phyloP scores from a whole-genome alignment of 2,888 invertebrate species.

The Ochlodes sylvanus region DNA sequence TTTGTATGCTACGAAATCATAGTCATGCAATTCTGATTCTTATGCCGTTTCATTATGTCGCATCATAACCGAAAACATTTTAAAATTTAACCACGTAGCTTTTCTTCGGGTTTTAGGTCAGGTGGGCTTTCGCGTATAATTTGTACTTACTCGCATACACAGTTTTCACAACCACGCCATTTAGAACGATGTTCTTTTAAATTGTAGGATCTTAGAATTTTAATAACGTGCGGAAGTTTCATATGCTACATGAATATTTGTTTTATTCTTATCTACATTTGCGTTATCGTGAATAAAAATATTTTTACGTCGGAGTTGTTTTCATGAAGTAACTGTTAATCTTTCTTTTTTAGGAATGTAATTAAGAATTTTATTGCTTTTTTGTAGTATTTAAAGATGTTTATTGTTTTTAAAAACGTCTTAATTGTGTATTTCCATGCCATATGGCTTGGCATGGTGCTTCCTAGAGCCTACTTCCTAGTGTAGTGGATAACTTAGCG shows the following conservation, averaged over 20 bases:
- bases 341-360: too few relatives aligned
- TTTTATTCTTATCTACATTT: background rate
- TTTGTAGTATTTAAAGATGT: background rate
- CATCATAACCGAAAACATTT: background rate
- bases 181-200: conserved; percentile 7
- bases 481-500: too few relatives aligned
- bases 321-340: too few relatives aligned
- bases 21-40: too few relatives aligned
- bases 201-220: conserved; percentile 4
- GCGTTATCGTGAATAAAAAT: background rate
- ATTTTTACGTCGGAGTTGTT: too few relatives aligned
- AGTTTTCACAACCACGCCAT: conserved; percentile 4
- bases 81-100: conserved; percentile 30
- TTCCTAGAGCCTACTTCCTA: too few relatives aligned
- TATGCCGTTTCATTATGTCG: background rate
- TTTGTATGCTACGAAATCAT: too few relatives aligned
- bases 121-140: conserved; percentile 18
- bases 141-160: conserved; percentile 1
- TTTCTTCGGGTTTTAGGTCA: conserved; percentile 47
- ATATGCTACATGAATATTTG: background rate
- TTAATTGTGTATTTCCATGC: too few relatives aligned
- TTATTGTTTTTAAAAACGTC: too few relatives aligned
- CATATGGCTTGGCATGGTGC: too few relatives aligned
- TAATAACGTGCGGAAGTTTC: background rate
- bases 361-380: background rate